phyloP scores from a whole-genome alignment of 2,113 vertebrate genomes.

The Morone saxatilis region DNA sequence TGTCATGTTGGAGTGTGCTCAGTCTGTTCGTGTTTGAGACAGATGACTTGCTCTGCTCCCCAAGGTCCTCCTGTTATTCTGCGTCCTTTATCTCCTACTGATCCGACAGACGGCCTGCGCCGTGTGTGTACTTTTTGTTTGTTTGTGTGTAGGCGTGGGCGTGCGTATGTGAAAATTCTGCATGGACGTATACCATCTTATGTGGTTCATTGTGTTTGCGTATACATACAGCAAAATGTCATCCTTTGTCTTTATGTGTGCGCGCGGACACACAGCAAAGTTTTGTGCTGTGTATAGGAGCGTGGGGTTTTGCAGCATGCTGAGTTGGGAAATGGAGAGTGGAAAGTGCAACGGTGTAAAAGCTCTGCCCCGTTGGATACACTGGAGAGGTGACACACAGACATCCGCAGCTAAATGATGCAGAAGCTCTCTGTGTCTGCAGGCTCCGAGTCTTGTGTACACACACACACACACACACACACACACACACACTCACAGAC shows the following conservation, averaged over 20 bases:
- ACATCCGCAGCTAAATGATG: constrained; percentile 77
- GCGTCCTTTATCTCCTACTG: constrained; percentile 79
- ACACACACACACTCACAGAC: constrained; percentile 48
- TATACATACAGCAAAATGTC: constrained; percentile 5
- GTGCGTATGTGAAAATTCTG: constrained; percentile 6
- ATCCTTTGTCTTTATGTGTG: constrained; percentile 16
- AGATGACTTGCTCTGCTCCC: constrained; percentile 80
- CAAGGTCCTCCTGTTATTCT: constrained; percentile 80
- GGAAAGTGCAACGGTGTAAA: constrained; percentile 70
- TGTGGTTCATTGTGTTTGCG: background rate
- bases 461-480: constrained; percentile 26
- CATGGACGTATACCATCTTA: background rate
- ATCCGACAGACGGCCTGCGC: constrained; percentile 67
- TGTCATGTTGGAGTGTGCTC: constrained; percentile 78
- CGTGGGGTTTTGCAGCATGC: constrained; percentile 51
- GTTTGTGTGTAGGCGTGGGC: background rate
- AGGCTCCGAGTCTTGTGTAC: constrained; percentile 28
- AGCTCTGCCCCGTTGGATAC: constrained; percentile 62
- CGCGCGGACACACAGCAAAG: background rate
- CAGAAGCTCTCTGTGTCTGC: constrained; percentile 67
- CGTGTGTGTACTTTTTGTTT: constrained; percentile 37
- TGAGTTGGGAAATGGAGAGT: constrained; percentile 71
- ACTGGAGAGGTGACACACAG: constrained; percentile 67
- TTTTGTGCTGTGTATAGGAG: constrained; percentile 40
- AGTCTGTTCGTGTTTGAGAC: constrained; percentile 83